Base-by-base conservation (phyloP, 2,797 vertebrate species). In the Manis crassicaudata region DNA sequence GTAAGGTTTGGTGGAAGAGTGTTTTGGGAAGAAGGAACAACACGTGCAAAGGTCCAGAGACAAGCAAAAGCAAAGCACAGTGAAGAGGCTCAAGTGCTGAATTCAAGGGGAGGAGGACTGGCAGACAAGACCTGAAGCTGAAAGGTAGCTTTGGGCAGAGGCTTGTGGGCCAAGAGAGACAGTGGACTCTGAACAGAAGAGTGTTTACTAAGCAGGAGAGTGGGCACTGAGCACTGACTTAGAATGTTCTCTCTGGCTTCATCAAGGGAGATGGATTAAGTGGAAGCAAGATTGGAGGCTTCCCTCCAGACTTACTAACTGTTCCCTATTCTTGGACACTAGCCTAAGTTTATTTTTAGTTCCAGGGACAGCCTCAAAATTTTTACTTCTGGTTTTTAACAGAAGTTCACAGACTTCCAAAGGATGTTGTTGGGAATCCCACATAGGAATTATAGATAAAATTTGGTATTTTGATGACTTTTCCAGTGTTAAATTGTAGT, bases 271-370 rank as follows among this genome's bases (percentile, higher is more conserved):
- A 84, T 63, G 81, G 90, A 56, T 27, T 76, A 75, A 96, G 32
- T 21, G 60, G 88, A 95, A 43, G 75, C 88, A 70, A 94, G 80
- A 81, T 0, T 60, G 84, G 88, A 96, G 79, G 86, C 83, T 80
- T 65, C 37, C 84, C 65, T 87, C 82, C 79, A 87, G 79, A 77
- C 95, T 96, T 77, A 82, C 29, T 95, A 95, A 88, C 90, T 94
- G 68, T 76, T 89, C 92, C 82, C 94, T 81, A 35, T 72, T 96
- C 88, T 86, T 97, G 97, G 97, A 96, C 86, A 80, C 60, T 83
- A 8, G 94, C 96, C 96, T 84, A 94, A 13, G 14, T 92, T 96
- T 97, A 96, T 97, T 96, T 97, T 96, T 96, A 97, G 96, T 95
- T 91, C 81, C 52, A 89, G 77, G 90, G 84, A 97, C 77, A 95